Evolutionary conservation across 2,888 invertebrate species (phyloP), one percentile per base, ranked within the genome.

Genomic region (Pocota personata): DNA sequence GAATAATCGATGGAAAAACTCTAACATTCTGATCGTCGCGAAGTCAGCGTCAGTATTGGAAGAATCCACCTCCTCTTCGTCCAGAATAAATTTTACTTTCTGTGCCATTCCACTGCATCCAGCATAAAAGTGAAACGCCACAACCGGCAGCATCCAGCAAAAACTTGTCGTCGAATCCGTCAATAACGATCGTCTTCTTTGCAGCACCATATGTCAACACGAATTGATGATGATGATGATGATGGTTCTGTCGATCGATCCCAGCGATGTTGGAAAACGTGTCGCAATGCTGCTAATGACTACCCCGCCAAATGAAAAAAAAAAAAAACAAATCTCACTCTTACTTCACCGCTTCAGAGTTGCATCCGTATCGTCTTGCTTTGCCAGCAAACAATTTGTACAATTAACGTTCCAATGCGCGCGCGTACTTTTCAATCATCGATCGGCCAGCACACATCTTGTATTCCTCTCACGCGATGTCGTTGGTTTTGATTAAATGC

Each of bases 281-380:
- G 86, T 86, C 77, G 82, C 86, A 86, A 86, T 86, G 86, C 86
- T 82, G 82, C 82, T 86, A 86, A 86, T 86, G 86, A 86, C 86
- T 86, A 77, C 46, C 46, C 30, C 24, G 3, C 19, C 46, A 12
- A 66, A 48, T 35, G 27, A 35, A 8, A 35, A 72, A 40, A 60
- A 58, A 58, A 58, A 46, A n/a, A n/a, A n/a, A n/a, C n/a, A n/a
- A n/a, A 21, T 8, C 4, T 8, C 3, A 58, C 14, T 72, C 71
- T 58, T 67, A 58, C 76, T 50, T 48, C 71, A 82, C 71, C 71
- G 48, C 69, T n/a, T n/a, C n/a, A n/a, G n/a, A n/a, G n/a, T n/a
- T 32, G 30, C 32, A 48, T 32, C 66, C 14, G 35, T 46, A 62
- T 71, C 67, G 14, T 35, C 55, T 78, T 78, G 84, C 76, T 75